Evolutionary conservation across 2,113 vertebrate genomes (phyloP).

Genomic region (Bombycilla garrulus): DNA sequence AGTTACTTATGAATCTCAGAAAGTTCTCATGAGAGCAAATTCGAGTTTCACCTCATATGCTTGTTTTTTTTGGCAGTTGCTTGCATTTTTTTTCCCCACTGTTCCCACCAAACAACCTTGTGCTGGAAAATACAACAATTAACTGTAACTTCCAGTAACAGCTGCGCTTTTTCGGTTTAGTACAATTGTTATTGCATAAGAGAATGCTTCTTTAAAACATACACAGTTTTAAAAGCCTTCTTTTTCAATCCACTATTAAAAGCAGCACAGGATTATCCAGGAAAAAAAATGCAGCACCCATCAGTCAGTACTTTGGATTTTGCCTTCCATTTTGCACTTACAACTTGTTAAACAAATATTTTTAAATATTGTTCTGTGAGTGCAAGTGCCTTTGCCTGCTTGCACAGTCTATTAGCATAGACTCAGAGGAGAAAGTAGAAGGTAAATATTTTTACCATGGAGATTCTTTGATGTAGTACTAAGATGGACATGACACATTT

Average conservation of each 20-base stretch:
- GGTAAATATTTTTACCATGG: background rate
- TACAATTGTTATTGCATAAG: background rate
- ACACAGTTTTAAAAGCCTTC: background rate
- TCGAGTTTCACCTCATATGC: constrained; percentile 31
- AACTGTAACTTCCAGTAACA: constrained; percentile 42
- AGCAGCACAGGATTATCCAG: background rate
- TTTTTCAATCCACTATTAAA: background rate
- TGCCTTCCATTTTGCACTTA: background rate
- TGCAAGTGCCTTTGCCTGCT: background rate
- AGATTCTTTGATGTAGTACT: background rate
- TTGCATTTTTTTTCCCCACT: background rate
- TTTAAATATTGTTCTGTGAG: background rate
- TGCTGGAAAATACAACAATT: constrained; percentile 45
- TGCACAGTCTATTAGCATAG: background rate
- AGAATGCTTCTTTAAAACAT: background rate
- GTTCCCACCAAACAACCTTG: constrained; percentile 42
- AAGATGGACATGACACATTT: background rate
- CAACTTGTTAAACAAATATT: background rate
- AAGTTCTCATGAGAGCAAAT: constrained; percentile 52
- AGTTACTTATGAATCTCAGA: background rate
- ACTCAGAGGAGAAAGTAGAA: background rate
- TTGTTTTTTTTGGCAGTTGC: constrained; percentile 34
- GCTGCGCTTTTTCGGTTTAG: background rate
- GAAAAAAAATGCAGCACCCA: background rate
- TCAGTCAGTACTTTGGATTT: background rate